Evolutionary conservation across 2,888 invertebrate species (phyloP).

Genomic region (Globia sparganii): DNA sequence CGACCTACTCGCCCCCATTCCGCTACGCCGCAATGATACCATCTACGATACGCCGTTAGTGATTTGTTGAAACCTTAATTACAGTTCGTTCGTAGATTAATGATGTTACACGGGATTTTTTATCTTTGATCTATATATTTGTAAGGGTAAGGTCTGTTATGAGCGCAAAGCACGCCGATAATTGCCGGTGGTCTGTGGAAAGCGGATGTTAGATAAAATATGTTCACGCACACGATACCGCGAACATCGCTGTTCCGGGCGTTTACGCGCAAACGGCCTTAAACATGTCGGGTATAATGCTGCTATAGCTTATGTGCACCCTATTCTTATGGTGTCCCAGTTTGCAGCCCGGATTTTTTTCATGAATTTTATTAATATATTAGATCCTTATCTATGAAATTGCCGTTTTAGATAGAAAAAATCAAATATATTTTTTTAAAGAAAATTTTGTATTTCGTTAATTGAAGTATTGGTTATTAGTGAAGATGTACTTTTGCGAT

Average conservation of each 20-base stretch:
- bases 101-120: slow-evolving; percentile 81
- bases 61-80: slow-evolving; percentile 88
- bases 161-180: slow-evolving; percentile 86
- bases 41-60: slow-evolving; percentile 78
- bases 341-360: slow-evolving; percentile 41
- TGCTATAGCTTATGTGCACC: slow-evolving; percentile 57
- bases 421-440: no score
- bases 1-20: slow-evolving; percentile 74
- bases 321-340: slow-evolving; percentile 62
- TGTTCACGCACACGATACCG: slow-evolving; percentile 87
- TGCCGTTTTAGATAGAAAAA: no score
- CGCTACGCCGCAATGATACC: slow-evolving; percentile 72
- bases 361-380: slow-evolving; percentile 26
- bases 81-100: slow-evolving; percentile 81
- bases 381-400: no score
- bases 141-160: slow-evolving; percentile 76
- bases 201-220: slow-evolving; percentile 87
- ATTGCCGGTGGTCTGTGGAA: slow-evolving; percentile 80
- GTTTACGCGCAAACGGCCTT: slow-evolving; percentile 71
- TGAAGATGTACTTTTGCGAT: no score
- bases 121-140: slow-evolving; percentile 69
- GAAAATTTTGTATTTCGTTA: no score
- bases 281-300: slow-evolving; percentile 63
- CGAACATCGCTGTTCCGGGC: slow-evolving; percentile 77
- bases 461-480: no score